A percentile compares a stretch with the other conserved stretches of the same genome.
Evolutionary conservation across 2,113 vertebrate species (phyloP).

Genomic region (Pygathrix nemaeus): DNA sequence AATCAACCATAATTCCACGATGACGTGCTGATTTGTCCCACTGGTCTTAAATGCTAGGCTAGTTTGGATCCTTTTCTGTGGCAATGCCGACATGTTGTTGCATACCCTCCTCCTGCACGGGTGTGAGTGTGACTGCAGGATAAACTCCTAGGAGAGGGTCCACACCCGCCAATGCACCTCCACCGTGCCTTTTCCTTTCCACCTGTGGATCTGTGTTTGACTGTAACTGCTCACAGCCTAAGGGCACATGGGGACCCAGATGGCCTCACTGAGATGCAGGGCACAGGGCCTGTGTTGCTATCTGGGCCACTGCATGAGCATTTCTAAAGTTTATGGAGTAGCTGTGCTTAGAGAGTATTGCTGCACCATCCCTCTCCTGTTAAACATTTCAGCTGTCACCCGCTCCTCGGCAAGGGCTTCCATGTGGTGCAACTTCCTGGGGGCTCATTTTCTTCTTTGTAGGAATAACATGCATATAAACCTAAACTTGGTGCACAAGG

Average conservation of each 20-base stretch:
- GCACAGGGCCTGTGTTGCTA: fast-evolving
- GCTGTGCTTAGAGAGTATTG: neutral
- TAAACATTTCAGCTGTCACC: neutral
- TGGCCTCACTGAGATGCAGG: neutral
- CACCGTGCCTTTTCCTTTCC: neutral
- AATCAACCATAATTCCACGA: neutral
- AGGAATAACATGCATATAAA: neutral
- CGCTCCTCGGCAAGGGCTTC: neutral
- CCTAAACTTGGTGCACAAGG: neutral
- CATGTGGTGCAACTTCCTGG: neutral
- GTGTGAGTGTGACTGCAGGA: no score
- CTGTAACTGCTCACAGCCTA: neutral
- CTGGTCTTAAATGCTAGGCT: neutral
- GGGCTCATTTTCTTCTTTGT: neutral
- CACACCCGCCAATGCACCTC: no score
- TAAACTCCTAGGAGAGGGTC: no score
- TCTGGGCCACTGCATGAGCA: no score
- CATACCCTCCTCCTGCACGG: no score
- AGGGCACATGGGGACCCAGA: neutral
- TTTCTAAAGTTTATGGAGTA: neutral
- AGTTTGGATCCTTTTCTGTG: neutral
- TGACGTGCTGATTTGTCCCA: neutral
- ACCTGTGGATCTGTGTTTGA: neutral
- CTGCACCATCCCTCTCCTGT: neutral
- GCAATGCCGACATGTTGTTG: no score